Evolutionary conservation across 2,888 invertebrate genomes (phyloP).

Genomic region (Nemotelus nigrinus): DNA sequence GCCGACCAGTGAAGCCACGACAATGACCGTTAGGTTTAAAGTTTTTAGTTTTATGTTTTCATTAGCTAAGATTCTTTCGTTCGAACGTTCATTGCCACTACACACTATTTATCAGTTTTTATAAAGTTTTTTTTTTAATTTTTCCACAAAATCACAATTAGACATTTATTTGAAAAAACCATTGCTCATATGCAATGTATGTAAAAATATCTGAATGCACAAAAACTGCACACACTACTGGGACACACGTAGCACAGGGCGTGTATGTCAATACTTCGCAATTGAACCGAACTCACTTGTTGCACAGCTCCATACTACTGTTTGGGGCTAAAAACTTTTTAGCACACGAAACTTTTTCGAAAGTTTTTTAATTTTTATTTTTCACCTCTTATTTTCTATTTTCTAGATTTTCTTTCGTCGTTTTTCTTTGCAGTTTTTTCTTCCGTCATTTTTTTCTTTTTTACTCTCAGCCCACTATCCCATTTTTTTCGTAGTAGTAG

Average conservation of each 20-base stretch:
- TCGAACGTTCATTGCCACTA: too few species aligned
- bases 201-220: conserved; percentile 16
- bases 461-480: conserved; percentile 49
- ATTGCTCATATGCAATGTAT: not conserved
- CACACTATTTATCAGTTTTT: too few species aligned
- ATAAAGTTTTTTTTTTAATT: too few species aligned
- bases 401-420: conserved; percentile 53
- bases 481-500: conserved; percentile 47
- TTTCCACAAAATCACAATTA: not conserved
- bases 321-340: conserved; percentile 58
- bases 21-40: too few species aligned
- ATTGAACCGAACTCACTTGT: conserved; percentile 66
- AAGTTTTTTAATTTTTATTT: conserved; percentile 53
- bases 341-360: conserved; percentile 66
- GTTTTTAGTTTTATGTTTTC: too few species aligned
- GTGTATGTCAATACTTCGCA: conserved; percentile 55
- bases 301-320: conserved; percentile 62
- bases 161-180: not conserved
- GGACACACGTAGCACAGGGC: conserved; percentile 43
- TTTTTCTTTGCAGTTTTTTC: conserved; percentile 52
- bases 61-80: too few species aligned
- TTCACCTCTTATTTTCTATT: conserved; percentile 56
- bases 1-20: conserved; percentile 17
- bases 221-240: conserved; percentile 38
- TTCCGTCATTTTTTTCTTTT: conserved; percentile 31